Base-by-base conservation (phyloP, 1,140 invertebrate genomes). In the Grapholita molesta region DNA sequence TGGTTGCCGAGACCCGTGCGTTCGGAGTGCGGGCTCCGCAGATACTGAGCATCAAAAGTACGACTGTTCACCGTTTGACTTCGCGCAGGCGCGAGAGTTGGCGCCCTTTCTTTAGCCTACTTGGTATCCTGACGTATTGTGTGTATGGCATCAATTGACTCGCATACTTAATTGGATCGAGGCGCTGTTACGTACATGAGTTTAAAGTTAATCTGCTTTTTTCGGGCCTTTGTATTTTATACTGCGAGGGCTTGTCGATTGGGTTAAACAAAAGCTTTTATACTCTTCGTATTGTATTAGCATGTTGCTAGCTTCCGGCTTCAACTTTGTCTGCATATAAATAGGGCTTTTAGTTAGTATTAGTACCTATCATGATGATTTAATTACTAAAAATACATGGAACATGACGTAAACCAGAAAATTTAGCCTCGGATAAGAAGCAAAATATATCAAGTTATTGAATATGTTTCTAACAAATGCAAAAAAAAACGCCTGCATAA, bases 21-120 rank as follows among this genome's bases (percentile, higher is more conserved):
- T 48, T 64, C 75, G 6, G 9, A 24, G 32, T 65, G 72, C 70
- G 69, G 84, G 76, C 77, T 74, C 35, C 73, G 73, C 72, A 75
- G 70, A 70, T 78, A 91, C 89, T 91, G 85, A 82, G 66, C 73
- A 79, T 71, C 76, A 77, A 84, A 80, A 85, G 81, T 85, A 76
- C 73, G 70, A 69, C 73, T 77, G 71, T 79, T 79, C 42, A 67
- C 70, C 72, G 68, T 72, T 69, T 71, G 72, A 25, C 30, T 68
- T 53, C 24, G 68, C 86, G 88, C 89, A 89, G 87, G 89, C 88
- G 89, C 66, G 24, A 18, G 70, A 74, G 42, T 90, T 91, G 77
- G 83, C 89, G 89, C 88, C 86, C 82, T 91, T 91, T 91, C 85
- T 86, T 86, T 77, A 74, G 72, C 70, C 75, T 74, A 83, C 78